Percentiles rank a stretch among this genome's conserved stretches.
Evolutionary conservation across 2,888 invertebrate species (phyloP).

Genomic region (Agriopis aurantiaria): DNA sequence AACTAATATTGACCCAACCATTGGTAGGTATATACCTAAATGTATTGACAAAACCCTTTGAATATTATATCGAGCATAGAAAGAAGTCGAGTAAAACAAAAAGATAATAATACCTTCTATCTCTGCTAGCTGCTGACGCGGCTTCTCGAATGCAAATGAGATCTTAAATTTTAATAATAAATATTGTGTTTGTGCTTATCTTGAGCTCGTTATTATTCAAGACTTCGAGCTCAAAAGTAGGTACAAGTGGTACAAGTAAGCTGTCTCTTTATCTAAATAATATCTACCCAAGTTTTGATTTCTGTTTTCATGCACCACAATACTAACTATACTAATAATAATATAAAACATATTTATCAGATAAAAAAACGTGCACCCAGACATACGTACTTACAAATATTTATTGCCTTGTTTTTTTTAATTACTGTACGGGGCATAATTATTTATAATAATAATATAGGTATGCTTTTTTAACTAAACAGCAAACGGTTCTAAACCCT

Average conservation of each 20-base stretch:
- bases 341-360: background rate
- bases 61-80: slow-evolving; percentile 25
- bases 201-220: slow-evolving; percentile 32
- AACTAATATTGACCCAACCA: background rate
- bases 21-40: too few relatives aligned
- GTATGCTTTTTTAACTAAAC: too few relatives aligned
- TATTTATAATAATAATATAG: background rate
- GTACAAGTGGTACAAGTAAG: slow-evolving; percentile 3
- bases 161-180: slow-evolving; percentile 37
- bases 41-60: slow-evolving; percentile 13
- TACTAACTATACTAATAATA: too few relatives aligned
- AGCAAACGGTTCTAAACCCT: background rate
- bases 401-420: slow-evolving; percentile 2
- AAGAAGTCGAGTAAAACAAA: slow-evolving; percentile 24
- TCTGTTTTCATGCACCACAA: background rate
- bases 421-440: too few relatives aligned
- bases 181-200: slow-evolving; percentile 35
- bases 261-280: background rate
- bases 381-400: background rate
- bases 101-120: slow-evolving; percentile 32
- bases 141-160: slow-evolving; percentile 38
- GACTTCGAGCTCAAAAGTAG: slow-evolving; percentile 12
- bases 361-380: background rate
- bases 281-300: background rate
- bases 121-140: slow-evolving; percentile 21